These are phyloP conservation scores for Leptura quadrifasciata DNA, from an alignment of 2,888 invertebrate genomes.

Conservation along the genomic window DNA sequence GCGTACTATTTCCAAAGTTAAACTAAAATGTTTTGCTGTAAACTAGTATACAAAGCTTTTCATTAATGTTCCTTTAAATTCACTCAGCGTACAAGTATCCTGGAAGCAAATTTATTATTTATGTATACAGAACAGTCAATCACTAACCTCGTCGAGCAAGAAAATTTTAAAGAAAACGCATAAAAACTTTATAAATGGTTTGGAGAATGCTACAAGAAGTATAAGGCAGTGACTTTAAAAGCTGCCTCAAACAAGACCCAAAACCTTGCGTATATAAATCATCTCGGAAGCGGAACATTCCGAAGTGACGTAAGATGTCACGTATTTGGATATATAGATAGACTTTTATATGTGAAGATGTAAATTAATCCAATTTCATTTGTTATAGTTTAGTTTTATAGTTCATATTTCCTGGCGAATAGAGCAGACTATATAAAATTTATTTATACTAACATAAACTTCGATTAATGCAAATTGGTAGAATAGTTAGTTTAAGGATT, in stretches of 20 bases:
- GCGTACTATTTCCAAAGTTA: background rate
- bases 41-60: constrained; percentile 16
- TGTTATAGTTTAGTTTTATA: constrained; percentile 26
- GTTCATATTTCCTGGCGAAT: constrained; percentile 10
- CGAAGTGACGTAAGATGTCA: constrained; percentile 45
- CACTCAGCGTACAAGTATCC: background rate
- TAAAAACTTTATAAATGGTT: constrained; percentile 53
- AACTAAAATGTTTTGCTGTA: background rate
- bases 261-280: constrained; percentile 49
- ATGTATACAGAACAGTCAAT: constrained; percentile 48
- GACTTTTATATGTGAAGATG: constrained; percentile 47
- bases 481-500: background rate
- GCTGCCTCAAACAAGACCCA: constrained; percentile 42
- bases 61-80: constrained; percentile 31
- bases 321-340: constrained; percentile 43
- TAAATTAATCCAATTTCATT: constrained; percentile 37
- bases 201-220: constrained; percentile 45
- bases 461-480: background rate
- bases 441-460: background rate
- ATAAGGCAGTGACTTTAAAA: constrained; percentile 50
- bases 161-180: constrained; percentile 33
- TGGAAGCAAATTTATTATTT: constrained; percentile 41
- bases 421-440: background rate
- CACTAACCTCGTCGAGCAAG: constrained; percentile 36
- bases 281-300: constrained; percentile 45